phyloP scores from a whole-genome alignment of 2,888 invertebrate genomes.

The Eristalinus aeneus region DNA sequence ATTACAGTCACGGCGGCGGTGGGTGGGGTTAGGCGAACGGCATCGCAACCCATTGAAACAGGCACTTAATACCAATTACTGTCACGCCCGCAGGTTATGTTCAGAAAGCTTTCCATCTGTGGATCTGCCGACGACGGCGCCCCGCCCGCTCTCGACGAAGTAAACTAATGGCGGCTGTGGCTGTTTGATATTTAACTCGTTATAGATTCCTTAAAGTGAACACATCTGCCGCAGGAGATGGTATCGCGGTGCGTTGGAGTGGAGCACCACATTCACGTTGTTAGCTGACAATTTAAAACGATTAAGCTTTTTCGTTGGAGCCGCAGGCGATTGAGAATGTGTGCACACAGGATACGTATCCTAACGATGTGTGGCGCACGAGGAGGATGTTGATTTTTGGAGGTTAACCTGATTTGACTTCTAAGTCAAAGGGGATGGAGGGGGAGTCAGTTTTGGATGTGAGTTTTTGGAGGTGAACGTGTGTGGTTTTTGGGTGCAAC shows the following conservation, averaged over 20 bases:
- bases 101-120: neutral
- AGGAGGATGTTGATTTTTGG: neutral
- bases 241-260: neutral
- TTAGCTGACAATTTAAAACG: constrained; percentile 16
- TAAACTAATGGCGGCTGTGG: neutral
- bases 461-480: neutral
- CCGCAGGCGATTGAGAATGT: neutral
- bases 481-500: no score
- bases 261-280: neutral
- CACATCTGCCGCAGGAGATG: neutral
- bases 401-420: neutral
- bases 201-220: neutral
- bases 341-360: neutral
- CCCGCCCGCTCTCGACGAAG: neutral
- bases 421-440: neutral
- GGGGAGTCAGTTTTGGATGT: neutral
- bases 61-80: neutral
- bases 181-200: neutral
- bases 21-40: no score
- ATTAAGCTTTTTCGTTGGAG: neutral
- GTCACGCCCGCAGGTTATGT: neutral
- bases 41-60: neutral
- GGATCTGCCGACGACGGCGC: neutral
- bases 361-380: neutral
- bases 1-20: neutral